These are phyloP conservation scores for Acronicta aceris DNA, from an alignment of 2,888 invertebrate species.

Conservation along the genomic window DNA sequence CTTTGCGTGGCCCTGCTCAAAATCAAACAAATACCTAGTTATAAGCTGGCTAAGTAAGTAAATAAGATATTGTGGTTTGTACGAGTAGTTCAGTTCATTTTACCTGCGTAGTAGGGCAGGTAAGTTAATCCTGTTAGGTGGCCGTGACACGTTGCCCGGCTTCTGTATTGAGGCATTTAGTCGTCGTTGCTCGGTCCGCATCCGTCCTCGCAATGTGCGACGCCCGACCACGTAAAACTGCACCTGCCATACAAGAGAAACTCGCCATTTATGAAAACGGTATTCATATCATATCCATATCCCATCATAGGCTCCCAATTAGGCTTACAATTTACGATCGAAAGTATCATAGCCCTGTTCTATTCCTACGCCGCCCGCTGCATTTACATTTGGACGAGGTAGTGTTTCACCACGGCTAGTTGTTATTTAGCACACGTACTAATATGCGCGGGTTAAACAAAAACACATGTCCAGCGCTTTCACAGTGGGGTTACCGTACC, in stretches of 20 bases:
- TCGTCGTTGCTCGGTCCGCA: conserved; percentile 72
- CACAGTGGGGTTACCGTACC: conserved; percentile 70
- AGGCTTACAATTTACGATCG: conserved; percentile 72
- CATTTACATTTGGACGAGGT: conserved; percentile 65
- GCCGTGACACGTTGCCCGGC: conserved; percentile 87
- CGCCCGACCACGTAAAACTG: conserved; percentile 79
- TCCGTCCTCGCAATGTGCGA: conserved; percentile 84
- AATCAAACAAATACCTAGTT: conserved; percentile 64
- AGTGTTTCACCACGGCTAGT: conserved; percentile 80
- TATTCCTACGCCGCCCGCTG: conserved; percentile 47
- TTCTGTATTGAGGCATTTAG: conserved; percentile 80
- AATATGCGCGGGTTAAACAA: conserved; percentile 76
- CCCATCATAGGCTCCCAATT: conserved; percentile 63
- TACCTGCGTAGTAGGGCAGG: conserved; percentile 86
- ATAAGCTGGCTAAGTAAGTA: conserved; percentile 79
- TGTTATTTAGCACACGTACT: conserved; percentile 84
- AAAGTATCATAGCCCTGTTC: conserved; percentile 76
- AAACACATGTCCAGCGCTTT: conserved; percentile 82
- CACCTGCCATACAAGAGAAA: conserved; percentile 86
- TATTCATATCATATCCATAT: conserved; percentile 73
- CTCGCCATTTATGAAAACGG: conserved; percentile 88
- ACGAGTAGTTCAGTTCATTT: conserved; percentile 75
- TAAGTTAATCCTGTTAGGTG: conserved; percentile 88
- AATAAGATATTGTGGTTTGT: conserved; percentile 68
- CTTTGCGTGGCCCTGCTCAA: conserved; percentile 64